Base-by-base conservation (phyloP, 2,888 invertebrate species). In the Dicyrtoma fusca region DNA sequence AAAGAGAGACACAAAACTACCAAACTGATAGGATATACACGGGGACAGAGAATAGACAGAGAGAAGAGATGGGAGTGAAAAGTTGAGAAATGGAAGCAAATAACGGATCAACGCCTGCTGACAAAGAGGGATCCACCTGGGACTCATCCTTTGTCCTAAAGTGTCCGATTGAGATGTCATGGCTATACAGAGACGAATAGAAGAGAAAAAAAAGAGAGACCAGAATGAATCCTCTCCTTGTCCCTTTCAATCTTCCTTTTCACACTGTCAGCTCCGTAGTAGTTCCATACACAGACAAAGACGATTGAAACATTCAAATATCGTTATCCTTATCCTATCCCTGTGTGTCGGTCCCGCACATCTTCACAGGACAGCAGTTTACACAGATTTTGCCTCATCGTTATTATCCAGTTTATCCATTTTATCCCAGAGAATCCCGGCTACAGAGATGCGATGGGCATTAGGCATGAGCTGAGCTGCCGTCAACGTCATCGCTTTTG, bases 131-230 rank as follows among this genome's bases (percentile, higher is more conserved):
- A 78, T 79, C 77, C 77, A 77, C 79, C 77, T 78, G 79, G 79
- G 78, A 76, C 76, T 79, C 79, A 80, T 78, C 78, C 73, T 79
- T 79, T 79, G 78, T 79, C 71, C 76, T 69, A 77, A 78, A 78
- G 79, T 79, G 79, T 79, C 73, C 76, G 77, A 78, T 78, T 78
- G 77, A 78, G 77, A 79, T 77, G 79, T 78, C 78, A 78, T 75
- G 68, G 8, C 34, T 19, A 61, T n/a, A 61, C 5, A n/a, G 3
- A 49, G 3, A 19, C n/a, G 49, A 10, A 49, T 5, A 49, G 19
- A 13, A 49, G 5, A 49, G 64, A 64, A 23, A 47, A 49, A 68
- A 68, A 66, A 68, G 57, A 34, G 3, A n/a, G n/a, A n/a, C n/a
- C n/a, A 34, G 34, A 34, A 34, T 34, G 34, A 34, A 57, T 59